Conservation (phyloP, 2,888 invertebrate species). For the Emmelina monodactyla region DNA sequence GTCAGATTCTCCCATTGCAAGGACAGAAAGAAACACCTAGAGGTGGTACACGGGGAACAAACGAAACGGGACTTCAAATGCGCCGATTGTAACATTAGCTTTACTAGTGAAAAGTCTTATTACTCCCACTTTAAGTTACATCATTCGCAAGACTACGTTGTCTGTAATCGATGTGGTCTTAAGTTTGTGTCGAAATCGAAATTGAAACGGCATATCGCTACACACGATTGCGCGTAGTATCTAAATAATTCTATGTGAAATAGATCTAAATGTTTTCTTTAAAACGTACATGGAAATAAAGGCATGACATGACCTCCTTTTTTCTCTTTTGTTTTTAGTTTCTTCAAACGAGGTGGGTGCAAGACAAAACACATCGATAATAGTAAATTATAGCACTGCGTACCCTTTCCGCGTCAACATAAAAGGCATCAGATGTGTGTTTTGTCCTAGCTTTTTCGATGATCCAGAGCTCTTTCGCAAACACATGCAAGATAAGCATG, state of each 20-base stretch:
- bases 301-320: neutral
- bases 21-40: conserved; percentile 40
- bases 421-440: neutral
- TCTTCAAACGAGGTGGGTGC: conserved; percentile 1
- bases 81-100: conserved; percentile 39
- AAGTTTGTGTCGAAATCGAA: conserved; percentile 42
- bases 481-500: neutral
- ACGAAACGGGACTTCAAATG: conserved; percentile 31
- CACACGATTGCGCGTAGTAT: conserved; percentile 21
- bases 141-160: conserved; percentile 41
- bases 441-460: neutral
- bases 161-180: conserved; percentile 47
- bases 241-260: neutral
- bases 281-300: neutral
- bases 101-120: conserved; percentile 34
- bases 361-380: conserved; percentile 19
- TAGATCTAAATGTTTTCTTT: neutral
- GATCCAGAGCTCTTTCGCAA: neutral
- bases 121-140: conserved; percentile 47
- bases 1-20: conserved; percentile 47
- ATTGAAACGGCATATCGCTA: conserved; percentile 41
- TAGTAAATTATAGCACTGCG: conserved; percentile 20
- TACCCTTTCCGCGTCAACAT: conserved; percentile 12
- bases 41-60: conserved; percentile 34
- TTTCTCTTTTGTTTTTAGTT: conserved; percentile 16